Base-by-base conservation (phyloP, 2,888 invertebrate genomes). In the Hermaeophaga mercurialis region DNA sequence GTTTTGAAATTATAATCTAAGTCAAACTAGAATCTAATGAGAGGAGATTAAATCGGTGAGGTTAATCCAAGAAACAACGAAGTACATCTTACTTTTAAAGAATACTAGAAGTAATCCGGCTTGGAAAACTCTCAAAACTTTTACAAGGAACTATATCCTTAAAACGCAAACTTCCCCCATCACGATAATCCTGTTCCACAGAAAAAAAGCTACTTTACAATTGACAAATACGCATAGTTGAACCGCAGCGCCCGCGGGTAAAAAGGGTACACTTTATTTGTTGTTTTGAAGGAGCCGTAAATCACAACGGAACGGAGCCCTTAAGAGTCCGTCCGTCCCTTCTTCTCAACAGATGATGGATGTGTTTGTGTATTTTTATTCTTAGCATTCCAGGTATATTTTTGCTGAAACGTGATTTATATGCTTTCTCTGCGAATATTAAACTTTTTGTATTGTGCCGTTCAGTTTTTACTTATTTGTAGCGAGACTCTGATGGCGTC, bases 311-410 rank as follows among this genome's bases (percentile, higher is more conserved):
- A 59, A 54, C 54, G 33, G 43, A 47, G 41, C 58, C 64, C 63
- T 63, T 64, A 67, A 70, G 66, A 68, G 68, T 59, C 62, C 69
- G 67, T 69, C 66, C 66, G 52, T 56, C 66, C 52, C 66, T 61
- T 64, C 63, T 66, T 59, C 53, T 54, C 58, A 46, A 41, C 33
- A 36, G 52, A 69, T 70, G 70, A 70, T 70, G 63, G 70, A 70
- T 70, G 69, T 69, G 68, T 70, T 70, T 69, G 67, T 69, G 68
- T 70, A 68, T 68, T 66, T 66, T 63, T 62, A 62, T 68, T 66
- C 66, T 62, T 62, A 62, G 64, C 64, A 66, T 69, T 63, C 54
- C 67, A 67, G 69, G 66, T 69, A 69, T 69, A 66, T 66, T 65
- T 67, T 65, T 63, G 62, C 64, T 54, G 50, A 22, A n/a, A 50